Base-by-base conservation (phyloP, 2,888 invertebrate genomes). In the Eucera pruinosa region DNA sequence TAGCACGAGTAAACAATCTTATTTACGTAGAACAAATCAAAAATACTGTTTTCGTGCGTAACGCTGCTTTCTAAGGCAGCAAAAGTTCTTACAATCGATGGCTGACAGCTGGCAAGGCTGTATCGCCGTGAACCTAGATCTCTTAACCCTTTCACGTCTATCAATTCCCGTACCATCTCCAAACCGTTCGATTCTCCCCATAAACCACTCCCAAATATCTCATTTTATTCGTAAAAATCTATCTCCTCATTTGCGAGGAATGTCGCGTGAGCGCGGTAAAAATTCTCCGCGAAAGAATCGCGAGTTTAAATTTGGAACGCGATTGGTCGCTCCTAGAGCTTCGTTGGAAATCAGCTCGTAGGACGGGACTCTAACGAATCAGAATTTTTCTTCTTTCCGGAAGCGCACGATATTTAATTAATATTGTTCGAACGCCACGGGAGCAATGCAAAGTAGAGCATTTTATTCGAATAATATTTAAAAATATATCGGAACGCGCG, bases 41-140 rank as follows among this genome's bases (percentile, higher is more conserved):
- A 74, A 78, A 77, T 75, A 61, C 64, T 75, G 47, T 67, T 71
- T 80, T 55, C 47, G 43, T 81, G 55, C 52, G 70, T 75, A 73
- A 77, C n/a, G 60, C 71, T 80, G 71, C 73, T 81, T 78, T 71
- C 72, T 69, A 75, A 83, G 78, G 64, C 73, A 83, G 80, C 72
- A 81, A 82, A 80, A 84, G 47, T 84, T 79, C 69, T 82, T 78
- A 86, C 85, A 88, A 90, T 90, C 89, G 86, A 90, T 90, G 89
- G 83, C 87, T 89, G 90, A 90, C 89, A 90, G 90, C 88, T 89
- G 89, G 86, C 84, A 79, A 86, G 81, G 85, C 78, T 84, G 77
- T 78, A 76, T 47, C 60, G 66, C 75, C 89, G 90, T 88, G 69
- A 72, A n/a, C 25, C 0, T 48, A 62, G 33, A 64, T 18, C 18